Percentiles rank a stretch among this genome's conserved stretches.
Conservation (phyloP, 2,888 invertebrate species). For the Chrysolina americana region DNA sequence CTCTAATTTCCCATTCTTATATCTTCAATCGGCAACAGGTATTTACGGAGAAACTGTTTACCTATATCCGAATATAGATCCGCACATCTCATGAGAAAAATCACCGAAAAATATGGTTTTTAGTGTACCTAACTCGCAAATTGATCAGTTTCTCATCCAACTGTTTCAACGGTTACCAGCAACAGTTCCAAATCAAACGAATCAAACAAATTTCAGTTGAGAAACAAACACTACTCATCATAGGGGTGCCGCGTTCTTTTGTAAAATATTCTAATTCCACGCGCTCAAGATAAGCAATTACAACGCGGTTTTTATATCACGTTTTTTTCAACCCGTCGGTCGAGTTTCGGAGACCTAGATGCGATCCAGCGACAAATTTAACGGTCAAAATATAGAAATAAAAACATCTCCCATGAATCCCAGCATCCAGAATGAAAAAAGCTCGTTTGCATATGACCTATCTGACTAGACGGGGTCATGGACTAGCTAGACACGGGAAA, state of each 20-base stretch:
- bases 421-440: slow-evolving; percentile 37
- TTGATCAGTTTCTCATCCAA: not conserved
- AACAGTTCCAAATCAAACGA: not conserved
- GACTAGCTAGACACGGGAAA: slow-evolving; percentile 18
- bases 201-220: slow-evolving; percentile 31
- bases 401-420: slow-evolving; percentile 37
- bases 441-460: slow-evolving; percentile 31
- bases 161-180: not conserved
- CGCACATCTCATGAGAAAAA: too few species aligned
- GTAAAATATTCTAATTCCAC: slow-evolving; percentile 35
- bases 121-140: too few species aligned
- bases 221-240: slow-evolving; percentile 32
- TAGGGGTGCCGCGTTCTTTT: slow-evolving; percentile 37
- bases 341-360: slow-evolving; percentile 30
- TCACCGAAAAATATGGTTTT: too few species aligned
- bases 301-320: slow-evolving; percentile 29
- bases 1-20: too few species aligned
- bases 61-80: too few species aligned
- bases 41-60: too few species aligned
- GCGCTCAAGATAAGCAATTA: slow-evolving; percentile 28
- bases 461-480: slow-evolving; percentile 40
- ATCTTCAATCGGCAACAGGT: too few species aligned
- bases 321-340: slow-evolving; percentile 32
- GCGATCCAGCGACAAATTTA: slow-evolving; percentile 35
- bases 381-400: slow-evolving; percentile 33